Conservation (phyloP, 2,113 vertebrate genomes). For the Ophiodon elongatus region DNA sequence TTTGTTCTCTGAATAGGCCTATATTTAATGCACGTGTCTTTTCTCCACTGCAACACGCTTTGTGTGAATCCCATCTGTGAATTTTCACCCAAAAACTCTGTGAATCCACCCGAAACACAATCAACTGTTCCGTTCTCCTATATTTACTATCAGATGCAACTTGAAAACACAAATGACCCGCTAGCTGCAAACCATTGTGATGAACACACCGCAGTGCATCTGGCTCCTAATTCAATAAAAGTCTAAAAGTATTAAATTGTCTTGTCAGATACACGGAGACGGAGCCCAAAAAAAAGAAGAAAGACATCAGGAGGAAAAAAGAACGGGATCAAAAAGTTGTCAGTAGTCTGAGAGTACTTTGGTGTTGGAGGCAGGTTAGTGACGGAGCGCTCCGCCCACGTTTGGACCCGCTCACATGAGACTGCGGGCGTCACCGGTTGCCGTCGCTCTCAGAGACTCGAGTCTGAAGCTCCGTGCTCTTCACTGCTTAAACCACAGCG, state of each 20-base stretch:
- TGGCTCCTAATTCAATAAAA: background rate
- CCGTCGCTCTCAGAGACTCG: background rate
- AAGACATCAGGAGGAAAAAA: background rate
- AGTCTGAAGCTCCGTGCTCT: background rate
- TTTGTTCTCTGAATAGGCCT: too few species aligned
- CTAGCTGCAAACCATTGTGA: too few species aligned
- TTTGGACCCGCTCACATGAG: background rate
- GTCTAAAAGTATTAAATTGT: background rate
- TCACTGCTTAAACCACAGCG: background rate
- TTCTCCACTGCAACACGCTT: background rate
- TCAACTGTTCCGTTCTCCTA: background rate
- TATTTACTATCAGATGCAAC: too few species aligned
- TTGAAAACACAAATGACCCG: too few species aligned
- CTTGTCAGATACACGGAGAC: background rate
- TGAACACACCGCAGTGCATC: background rate
- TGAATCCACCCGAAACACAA: background rate
- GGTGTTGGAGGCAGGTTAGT: constrained; percentile 7
- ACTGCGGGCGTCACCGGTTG: background rate
- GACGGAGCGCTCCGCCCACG: background rate
- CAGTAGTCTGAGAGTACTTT: background rate
- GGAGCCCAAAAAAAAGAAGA: background rate
- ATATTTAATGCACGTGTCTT: too few species aligned
- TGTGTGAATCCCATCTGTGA: background rate
- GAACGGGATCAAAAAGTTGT: background rate
- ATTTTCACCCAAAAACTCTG: background rate